phyloP scores from a whole-genome alignment of 2,113 vertebrate genomes.

The Malurus melanocephalus region DNA sequence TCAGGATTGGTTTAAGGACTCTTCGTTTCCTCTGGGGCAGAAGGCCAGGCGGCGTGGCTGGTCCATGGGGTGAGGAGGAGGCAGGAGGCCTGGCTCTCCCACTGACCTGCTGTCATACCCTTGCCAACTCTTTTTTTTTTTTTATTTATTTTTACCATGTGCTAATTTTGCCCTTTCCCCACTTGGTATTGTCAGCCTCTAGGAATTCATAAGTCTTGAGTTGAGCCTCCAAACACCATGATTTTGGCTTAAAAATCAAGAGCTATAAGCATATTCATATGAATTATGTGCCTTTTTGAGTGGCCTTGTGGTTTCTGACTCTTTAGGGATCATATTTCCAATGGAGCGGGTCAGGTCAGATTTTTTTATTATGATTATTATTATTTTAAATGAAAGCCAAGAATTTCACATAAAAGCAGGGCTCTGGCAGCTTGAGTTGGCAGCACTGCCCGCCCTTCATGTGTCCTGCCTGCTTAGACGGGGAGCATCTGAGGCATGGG shows the following conservation, averaged over 20 bases:
- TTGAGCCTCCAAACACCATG: background rate
- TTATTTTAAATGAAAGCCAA: constrained; percentile 57
- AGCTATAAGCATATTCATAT: background rate
- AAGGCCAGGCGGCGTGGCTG: background rate
- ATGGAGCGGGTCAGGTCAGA: constrained; percentile 20
- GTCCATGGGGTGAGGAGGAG: background rate
- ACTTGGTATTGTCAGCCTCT: constrained; percentile 30
- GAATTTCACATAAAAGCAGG: constrained; percentile 28
- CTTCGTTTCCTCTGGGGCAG: background rate
- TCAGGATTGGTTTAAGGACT: background rate
- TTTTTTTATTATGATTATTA: constrained; percentile 45
- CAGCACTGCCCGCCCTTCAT: background rate
- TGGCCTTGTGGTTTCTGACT: constrained; percentile 41
- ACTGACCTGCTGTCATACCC: background rate
- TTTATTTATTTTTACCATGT: background rate
- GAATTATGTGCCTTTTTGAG: constrained; percentile 33
- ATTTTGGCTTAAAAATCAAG: constrained; percentile 41
- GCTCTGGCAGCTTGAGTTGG: constrained; percentile 28
- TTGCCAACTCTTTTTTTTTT: background rate
- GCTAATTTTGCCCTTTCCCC: constrained; percentile 28
- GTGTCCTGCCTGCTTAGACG: background rate
- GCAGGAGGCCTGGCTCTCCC: constrained; percentile 10
- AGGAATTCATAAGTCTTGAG: background rate
- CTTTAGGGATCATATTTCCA: background rate
- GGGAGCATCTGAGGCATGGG: background rate